Evolutionary conservation across 2,888 invertebrate genomes (phyloP).

Genomic region (Schizaphis graminum): DNA sequence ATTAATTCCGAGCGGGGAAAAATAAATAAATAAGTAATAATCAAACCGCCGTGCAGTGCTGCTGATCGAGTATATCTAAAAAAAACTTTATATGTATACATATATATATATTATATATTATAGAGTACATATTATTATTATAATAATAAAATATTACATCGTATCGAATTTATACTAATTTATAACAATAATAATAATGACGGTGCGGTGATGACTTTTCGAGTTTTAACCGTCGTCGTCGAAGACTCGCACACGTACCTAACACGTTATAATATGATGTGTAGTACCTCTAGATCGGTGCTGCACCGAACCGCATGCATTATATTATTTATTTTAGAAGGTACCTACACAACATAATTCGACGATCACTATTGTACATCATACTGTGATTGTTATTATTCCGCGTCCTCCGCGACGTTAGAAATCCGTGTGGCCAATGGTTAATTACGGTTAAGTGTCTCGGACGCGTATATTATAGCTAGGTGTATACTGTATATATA

Average conservation of each 20-base stretch:
- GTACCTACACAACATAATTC: not conserved
- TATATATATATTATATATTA: not conserved
- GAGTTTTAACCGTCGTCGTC: conserved; percentile 37
- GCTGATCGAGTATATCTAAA: not conserved
- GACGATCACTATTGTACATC: not conserved
- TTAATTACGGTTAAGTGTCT: conserved; percentile 60
- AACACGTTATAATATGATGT: not conserved
- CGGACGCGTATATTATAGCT: conserved; percentile 5
- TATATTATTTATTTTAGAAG: not conserved
- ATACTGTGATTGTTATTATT: not conserved
- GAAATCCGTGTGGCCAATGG: conserved; percentile 61
- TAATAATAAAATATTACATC: not conserved
- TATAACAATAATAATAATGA: conserved; percentile 40
- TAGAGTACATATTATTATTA: not conserved
- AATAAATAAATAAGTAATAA: conserved; percentile 28
- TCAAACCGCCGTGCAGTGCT: not conserved
- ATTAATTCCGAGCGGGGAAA: conserved; percentile 38
- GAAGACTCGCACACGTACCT: not conserved
- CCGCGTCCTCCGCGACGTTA: conserved; percentile 39
- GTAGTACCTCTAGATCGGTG: not conserved
- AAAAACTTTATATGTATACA: not conserved
- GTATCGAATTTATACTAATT: conserved; percentile 44
- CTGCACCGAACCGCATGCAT: not conserved
- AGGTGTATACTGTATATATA: no score
- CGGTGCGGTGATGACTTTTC: conserved; percentile 10